These are phyloP conservation scores for Cyphomyrmex costatus DNA, from an alignment of 1,140 invertebrate genomes.

Conservation along the genomic window DNA sequence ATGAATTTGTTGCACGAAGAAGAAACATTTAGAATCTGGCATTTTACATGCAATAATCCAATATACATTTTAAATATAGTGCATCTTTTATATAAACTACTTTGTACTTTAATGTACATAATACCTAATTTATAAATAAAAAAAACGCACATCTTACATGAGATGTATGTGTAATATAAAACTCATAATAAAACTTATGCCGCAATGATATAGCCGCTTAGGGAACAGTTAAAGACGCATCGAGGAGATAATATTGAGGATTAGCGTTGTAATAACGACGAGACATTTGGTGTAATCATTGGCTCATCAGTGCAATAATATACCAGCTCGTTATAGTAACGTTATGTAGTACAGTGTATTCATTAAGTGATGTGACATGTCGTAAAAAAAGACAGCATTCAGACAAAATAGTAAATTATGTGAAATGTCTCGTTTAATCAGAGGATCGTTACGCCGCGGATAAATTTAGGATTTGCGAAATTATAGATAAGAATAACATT, in stretches of 20 bases:
- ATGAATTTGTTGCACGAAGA: neutral
- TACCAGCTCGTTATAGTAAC: slow-evolving; percentile 10
- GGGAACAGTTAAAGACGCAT: slow-evolving; percentile 7
- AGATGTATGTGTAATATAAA: neutral
- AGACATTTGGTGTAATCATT: slow-evolving; percentile 40
- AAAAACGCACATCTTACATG: neutral
- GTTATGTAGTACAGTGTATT: neutral
- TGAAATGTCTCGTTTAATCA: slow-evolving; percentile 23
- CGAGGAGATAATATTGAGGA: slow-evolving; percentile 6
- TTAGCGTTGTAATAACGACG: slow-evolving; percentile 21
- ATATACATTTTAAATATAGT: neutral
- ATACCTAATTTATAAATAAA: neutral
- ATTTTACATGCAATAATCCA: neutral
- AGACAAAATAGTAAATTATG: slow-evolving; percentile 24
- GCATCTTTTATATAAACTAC: neutral
- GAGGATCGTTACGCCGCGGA: slow-evolving; percentile 19
- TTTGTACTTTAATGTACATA: neutral
- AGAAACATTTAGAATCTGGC: neutral
- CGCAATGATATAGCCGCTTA: neutral
- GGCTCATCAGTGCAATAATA: slow-evolving; percentile 27
- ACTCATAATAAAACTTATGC: neutral
- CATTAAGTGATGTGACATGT: slow-evolving; percentile 24
- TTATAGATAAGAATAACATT: slow-evolving; percentile 46
- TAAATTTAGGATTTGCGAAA: slow-evolving; percentile 42
- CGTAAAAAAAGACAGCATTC: neutral